Percentiles rank a stretch among this genome's conserved stretches.
Conservation (phyloP, 2,113 vertebrate genomes). For the Otis tarda region DNA sequence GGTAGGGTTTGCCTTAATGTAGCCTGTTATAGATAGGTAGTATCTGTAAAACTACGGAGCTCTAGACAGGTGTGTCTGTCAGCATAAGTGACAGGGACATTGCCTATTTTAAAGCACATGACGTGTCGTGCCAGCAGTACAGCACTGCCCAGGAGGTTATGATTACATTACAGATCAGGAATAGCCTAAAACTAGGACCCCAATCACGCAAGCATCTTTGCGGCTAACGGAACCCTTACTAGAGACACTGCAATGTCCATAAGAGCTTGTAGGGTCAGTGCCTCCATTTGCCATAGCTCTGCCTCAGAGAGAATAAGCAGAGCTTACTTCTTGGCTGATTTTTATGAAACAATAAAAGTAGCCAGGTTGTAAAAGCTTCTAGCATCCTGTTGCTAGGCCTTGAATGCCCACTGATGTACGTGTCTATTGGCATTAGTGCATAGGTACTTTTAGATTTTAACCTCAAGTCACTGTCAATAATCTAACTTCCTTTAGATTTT, state of each 20-base stretch:
- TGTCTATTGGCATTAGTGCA: neutral
- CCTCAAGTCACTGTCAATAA: neutral
- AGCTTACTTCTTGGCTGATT: neutral
- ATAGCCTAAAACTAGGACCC: neutral
- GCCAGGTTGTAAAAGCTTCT: neutral
- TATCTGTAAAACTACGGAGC: neutral
- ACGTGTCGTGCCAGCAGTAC: neutral
- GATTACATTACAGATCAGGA: neutral
- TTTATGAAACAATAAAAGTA: neutral
- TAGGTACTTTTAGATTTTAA: neutral
- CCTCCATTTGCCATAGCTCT: neutral
- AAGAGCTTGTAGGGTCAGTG: neutral
- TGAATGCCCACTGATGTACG: accelerated
- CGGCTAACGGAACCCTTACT: no score
- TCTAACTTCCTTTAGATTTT: neutral
- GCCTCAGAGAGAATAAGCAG: neutral
- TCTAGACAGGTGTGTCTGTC: neutral
- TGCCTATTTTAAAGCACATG: neutral
- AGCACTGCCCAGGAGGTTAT: neutral
- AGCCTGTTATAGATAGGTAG: neutral
- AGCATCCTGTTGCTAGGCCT: neutral
- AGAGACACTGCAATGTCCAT: neutral
- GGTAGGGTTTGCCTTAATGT: neutral
- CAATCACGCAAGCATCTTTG: neutral
- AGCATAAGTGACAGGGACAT: neutral